These are phyloP conservation scores for Phaedon cochleariae DNA, from an alignment of 2,888 invertebrate genomes.

Conservation along the genomic window DNA sequence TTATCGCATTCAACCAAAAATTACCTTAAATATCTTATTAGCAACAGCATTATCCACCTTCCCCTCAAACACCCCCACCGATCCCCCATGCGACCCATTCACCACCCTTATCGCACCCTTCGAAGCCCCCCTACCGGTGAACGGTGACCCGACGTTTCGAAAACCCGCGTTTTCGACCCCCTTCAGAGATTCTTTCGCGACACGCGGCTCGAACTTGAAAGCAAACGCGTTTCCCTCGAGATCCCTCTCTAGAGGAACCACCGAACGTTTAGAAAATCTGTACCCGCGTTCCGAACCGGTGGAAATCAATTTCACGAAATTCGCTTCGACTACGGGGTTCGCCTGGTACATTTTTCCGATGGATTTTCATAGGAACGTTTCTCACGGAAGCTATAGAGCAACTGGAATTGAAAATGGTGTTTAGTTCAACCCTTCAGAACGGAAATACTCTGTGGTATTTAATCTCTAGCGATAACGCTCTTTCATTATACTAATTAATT, in stretches of 20 bases:
- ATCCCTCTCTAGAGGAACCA: constrained; percentile 24
- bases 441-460: constrained; percentile 34
- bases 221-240: constrained; percentile 22
- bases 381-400: constrained; percentile 29
- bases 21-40: constrained; percentile 41
- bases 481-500: constrained; percentile 34
- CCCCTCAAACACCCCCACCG: constrained; percentile 7
- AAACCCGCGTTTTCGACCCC: constrained; percentile 29
- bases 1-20: neutral
- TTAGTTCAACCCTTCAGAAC: constrained; percentile 22
- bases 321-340: constrained; percentile 15
- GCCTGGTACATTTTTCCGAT: neutral
- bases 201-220: constrained; percentile 16
- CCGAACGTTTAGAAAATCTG: constrained; percentile 39
- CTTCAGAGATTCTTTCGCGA: constrained; percentile 12
- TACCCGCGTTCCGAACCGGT: constrained; percentile 25
- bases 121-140: neutral
- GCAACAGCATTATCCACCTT: constrained; percentile 26
- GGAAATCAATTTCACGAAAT: constrained; percentile 23
- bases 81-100: constrained; percentile 19
- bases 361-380: constrained; percentile 11
- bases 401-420: constrained; percentile 27
- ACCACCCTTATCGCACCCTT: neutral
- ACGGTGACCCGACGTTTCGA: constrained; percentile 12
- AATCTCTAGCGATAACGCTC: constrained; percentile 29